Percentiles rank a stretch among this genome's conserved stretches.
These are phyloP conservation scores for Alethe castanea DNA, from an alignment of 2,113 vertebrate genomes.

Conservation along the genomic window DNA sequence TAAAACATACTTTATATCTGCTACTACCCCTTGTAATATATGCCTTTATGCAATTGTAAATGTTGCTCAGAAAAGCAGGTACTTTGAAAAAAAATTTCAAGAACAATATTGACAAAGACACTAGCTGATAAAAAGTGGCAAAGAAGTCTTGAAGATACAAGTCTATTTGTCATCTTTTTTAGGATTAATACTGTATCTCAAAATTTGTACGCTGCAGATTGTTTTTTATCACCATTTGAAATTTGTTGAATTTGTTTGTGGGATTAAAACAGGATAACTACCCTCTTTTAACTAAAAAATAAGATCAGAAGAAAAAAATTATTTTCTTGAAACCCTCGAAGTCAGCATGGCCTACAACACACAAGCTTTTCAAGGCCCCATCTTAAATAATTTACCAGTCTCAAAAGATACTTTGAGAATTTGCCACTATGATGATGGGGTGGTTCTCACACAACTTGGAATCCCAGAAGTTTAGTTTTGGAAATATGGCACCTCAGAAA, in stretches of 20 bases:
- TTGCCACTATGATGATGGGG: not conserved
- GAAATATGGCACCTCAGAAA: not conserved
- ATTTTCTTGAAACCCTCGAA: not conserved
- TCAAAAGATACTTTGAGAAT: not conserved
- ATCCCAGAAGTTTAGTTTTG: not conserved
- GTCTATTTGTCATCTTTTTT: not conserved
- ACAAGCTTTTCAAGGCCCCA: not conserved
- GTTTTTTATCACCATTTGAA: not conserved
- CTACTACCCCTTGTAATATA: not conserved
- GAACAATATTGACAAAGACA: not conserved
- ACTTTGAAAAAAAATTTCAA: conserved; percentile 4
- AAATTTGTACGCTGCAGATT: not conserved
- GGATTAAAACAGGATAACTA: not conserved
- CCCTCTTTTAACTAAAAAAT: not conserved
- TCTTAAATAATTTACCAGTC: not conserved
- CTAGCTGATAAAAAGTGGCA: not conserved
- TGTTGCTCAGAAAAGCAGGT: not conserved
- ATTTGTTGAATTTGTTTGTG: not conserved
- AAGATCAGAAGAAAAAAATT: not conserved
- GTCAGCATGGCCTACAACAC: not conserved
- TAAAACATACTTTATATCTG: not conserved
- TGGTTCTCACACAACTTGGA: not conserved
- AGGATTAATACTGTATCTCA: not conserved
- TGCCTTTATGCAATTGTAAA: not conserved
- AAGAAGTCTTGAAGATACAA: not conserved